Evolutionary conservation across 2,888 invertebrate genomes (phyloP).

Genomic region (Pantelozetes paolii): DNA sequence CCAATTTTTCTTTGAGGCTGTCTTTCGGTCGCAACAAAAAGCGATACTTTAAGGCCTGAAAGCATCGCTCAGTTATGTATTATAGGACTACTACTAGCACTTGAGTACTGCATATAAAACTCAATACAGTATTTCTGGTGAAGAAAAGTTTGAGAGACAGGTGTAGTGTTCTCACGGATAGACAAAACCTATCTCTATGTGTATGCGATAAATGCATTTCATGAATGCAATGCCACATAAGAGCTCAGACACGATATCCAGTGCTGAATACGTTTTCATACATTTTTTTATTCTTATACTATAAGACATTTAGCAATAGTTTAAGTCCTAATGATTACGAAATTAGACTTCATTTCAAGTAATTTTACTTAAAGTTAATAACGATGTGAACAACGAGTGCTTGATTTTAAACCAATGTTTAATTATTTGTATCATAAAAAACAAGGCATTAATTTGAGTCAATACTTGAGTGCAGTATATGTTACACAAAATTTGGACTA

Average conservation of each 20-base stretch:
- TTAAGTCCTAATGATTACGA: neutral
- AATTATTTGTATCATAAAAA: too few relatives aligned
- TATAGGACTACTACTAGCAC: neutral
- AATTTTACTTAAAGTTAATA: neutral
- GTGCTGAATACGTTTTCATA: neutral
- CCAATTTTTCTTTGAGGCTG: neutral
- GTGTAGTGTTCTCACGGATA: constrained; percentile 28
- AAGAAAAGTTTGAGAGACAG: constrained; percentile 19
- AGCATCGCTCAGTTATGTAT: neutral
- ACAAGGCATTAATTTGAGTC: too few relatives aligned
- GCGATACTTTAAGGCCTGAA: neutral
- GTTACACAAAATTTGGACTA: too few relatives aligned
- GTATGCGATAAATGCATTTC: constrained; percentile 7
- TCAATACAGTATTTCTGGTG: neutral
- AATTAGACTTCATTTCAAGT: neutral
- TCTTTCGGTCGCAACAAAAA: neutral
- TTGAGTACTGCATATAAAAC: too few relatives aligned
- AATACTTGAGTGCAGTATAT: too few relatives aligned
- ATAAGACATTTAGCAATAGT: neutral
- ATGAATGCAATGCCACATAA: constrained; percentile 15
- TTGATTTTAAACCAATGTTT: neutral
- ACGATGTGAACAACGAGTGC: too few relatives aligned
- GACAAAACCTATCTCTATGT: constrained; percentile 7
- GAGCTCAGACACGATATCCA: neutral
- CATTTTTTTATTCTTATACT: neutral